Base-by-base conservation (phyloP, 1,140 invertebrate species). In the Lasioglossum albipes region DNA sequence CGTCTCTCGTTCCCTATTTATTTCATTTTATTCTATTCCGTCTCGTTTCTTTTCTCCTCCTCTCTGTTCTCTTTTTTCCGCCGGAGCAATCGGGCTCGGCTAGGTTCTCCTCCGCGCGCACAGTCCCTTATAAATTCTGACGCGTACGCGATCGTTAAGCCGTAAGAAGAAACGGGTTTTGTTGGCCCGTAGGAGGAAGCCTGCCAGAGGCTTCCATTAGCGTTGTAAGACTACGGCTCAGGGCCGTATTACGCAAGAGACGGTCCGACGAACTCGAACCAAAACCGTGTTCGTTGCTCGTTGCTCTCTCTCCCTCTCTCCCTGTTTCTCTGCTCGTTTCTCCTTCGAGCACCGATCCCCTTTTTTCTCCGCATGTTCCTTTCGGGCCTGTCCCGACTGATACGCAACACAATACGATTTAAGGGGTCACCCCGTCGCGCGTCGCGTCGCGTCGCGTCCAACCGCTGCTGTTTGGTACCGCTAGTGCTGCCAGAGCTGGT, bases 141-240 rank as follows among this genome's bases (percentile, higher is more conserved):
- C 82, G 82, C 87, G 81, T 87, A 66, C 68, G 54, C 79, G 79
- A 89, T 90, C 86, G 88, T 90, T 90, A 90, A 90, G 88, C 72
- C 74, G 84, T 88, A 81, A 83, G 80, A 76, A 89, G 83, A 84
- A 91, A 89, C 88, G 87, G 87, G 90, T 91, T 91, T 89, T 80
- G 78, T 83, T 67, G 75, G 73, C 22, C 85, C 80, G 81, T 87
- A 89, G 88, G 86, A 91, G 86, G 90, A 91, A 91, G 88, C 89
- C 88, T 74, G 52, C 7, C 18, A 72, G 85, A 85, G 89, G 88
- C 89, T 89, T 91, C 85, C 87, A 90, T 91, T 91, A 91, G 89
- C 87, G 87, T 91, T 91, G 90, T 89, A 89, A 90, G 90, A 89
- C 81, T 90, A 88, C 89, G 82, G 88, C 87, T 90, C 88, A 89